Conservation (phyloP, 2,113 vertebrate species). For the Suricata suricatta region DNA sequence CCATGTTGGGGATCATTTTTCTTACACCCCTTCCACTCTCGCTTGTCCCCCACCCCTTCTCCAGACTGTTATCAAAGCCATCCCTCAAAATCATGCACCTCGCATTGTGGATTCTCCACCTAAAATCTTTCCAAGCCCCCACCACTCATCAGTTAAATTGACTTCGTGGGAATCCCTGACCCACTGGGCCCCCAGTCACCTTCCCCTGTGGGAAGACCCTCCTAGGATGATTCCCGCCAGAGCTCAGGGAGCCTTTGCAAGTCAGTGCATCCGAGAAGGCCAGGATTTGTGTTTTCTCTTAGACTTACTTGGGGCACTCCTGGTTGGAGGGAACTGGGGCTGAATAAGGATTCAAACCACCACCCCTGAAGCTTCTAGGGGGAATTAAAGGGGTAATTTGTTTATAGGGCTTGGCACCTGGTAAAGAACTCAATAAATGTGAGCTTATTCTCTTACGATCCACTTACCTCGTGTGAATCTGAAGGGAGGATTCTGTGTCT, state of each 20-base stretch:
- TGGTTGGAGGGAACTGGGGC: not conserved
- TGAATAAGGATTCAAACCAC: slow-evolving; percentile 13
- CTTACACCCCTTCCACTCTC: not conserved
- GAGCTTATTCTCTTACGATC: not conserved
- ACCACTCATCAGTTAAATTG: not conserved
- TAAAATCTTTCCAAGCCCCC: not conserved
- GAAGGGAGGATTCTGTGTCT: not conserved
- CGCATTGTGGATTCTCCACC: not conserved
- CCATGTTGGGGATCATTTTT: not conserved
- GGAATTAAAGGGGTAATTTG: not conserved
- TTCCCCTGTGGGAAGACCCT: not conserved
- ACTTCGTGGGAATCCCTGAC: not conserved
- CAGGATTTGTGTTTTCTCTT: not conserved
- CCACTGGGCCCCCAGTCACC: rapidly evolving
- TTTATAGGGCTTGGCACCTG: slow-evolving; percentile 58
- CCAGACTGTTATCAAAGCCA: not conserved
- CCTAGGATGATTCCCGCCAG: rapidly evolving
- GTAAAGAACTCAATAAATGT: slow-evolving; percentile 20
- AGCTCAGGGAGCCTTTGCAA: not conserved
- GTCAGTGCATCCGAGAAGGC: not conserved
- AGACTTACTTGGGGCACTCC: not conserved
- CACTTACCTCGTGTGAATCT: not conserved
- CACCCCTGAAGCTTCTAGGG: slow-evolving; percentile 25
- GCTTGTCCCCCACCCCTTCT: not conserved
- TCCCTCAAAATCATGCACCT: not conserved